Base-by-base conservation (phyloP, 23 tunicate species). In the Corella eumyota region DNA sequence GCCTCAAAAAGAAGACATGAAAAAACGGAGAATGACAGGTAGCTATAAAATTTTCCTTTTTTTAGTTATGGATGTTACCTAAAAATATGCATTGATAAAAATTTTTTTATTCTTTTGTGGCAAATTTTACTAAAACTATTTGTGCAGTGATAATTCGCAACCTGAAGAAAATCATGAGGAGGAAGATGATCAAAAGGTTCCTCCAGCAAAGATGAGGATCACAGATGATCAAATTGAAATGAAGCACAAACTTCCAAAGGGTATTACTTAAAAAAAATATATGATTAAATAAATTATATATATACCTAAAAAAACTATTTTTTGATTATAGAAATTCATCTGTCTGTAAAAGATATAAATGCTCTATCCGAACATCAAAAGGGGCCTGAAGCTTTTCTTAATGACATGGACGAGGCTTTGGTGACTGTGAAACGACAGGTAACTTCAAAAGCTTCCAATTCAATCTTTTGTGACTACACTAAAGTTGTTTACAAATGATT, bases 241-340 rank as follows among this genome's bases (percentile, higher is more conserved):
- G 26, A 79, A 79, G 32, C 77, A 79, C 65, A 79, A 79, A 56
- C 65, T 79, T 36, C 88, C 88, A 3, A 70, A 79, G 56, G 88
- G 88, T 68, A 11, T 44, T 11, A 15, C 48, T 11, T 44, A 15
- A 44, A 44, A 44, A 44, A 44, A 11, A 44, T 44, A n/a, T n/a
- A n/a, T n/a, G 17, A 11, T 13, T 44, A 13, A 44, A 44, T 44
- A 44, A 60, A 25, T 4, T 23, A 30, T 33, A 4, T 30, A n/a
- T 30, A 24, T 29, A 11, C 34, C 17, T 30, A 30, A 60, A 1
- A 17, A 31, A 6, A 36, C 23, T 30, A 1, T 13, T 54, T 54
- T 48, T 48, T 3, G 22, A 20, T 25, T 56, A 13, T 4, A 72
- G 78, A 61, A 5, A 72, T 75, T 30, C 65, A 75, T 21, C 31